Evolutionary conservation across 2,888 invertebrate species (phyloP).

Genomic region (Agrochola circellaris): DNA sequence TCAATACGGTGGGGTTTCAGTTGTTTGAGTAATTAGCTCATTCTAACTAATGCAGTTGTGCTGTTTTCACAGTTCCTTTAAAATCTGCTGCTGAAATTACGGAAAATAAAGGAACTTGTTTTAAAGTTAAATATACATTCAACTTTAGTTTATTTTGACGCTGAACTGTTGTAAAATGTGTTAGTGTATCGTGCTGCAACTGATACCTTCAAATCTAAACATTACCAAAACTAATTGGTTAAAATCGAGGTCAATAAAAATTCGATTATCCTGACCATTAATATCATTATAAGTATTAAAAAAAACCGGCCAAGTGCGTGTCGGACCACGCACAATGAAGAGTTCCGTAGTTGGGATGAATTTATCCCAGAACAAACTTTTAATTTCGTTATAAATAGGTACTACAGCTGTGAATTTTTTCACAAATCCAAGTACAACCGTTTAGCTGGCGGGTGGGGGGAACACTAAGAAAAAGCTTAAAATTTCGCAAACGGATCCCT

Average conservation of each 20-base stretch:
- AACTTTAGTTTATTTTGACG: background rate
- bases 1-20: conserved; percentile 39
- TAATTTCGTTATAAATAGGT: too few relatives aligned
- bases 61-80: conserved; percentile 17
- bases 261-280: background rate
- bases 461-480: too few relatives aligned
- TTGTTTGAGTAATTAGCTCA: conserved; percentile 54
- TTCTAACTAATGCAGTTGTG: conserved; percentile 2
- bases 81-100: background rate
- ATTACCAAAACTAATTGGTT: background rate
- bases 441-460: too few relatives aligned
- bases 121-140: background rate
- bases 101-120: conserved; percentile 2
- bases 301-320: too few relatives aligned
- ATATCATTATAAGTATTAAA: too few relatives aligned
- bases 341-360: too few relatives aligned
- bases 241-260: background rate
- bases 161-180: background rate
- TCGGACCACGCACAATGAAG: too few relatives aligned
- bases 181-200: background rate
- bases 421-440: too few relatives aligned
- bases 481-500: too few relatives aligned
- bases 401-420: too few relatives aligned
- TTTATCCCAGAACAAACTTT: too few relatives aligned
- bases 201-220: too few relatives aligned